A percentile compares a stretch with the other conserved stretches of the same genome.
Conservation (phyloP, 2,888 invertebrate species). For the Chymomyza procnemis region DNA sequence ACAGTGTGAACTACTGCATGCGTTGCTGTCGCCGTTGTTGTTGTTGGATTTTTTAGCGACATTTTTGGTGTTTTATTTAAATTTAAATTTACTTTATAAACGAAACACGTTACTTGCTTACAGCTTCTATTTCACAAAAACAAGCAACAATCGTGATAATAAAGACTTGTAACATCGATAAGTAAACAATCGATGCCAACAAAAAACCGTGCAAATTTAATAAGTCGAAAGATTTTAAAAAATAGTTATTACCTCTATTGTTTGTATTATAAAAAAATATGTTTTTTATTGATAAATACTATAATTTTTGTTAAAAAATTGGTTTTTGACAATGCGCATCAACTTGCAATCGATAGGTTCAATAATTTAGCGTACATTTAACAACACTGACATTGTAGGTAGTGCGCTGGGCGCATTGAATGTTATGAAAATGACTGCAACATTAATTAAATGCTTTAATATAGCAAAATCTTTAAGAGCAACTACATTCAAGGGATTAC, state of each 20-base stretch:
- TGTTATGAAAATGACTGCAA: constrained; percentile 44
- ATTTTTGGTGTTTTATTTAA: constrained; percentile 24
- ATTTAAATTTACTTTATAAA: neutral
- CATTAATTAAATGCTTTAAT: constrained; percentile 67
- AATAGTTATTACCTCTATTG: neutral
- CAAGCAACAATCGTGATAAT: neutral
- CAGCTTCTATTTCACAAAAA: neutral
- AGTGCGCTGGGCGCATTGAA: neutral
- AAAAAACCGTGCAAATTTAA: neutral
- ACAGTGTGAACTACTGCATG: constrained; percentile 58
- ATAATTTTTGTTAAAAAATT: neutral
- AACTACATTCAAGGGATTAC: constrained; percentile 37
- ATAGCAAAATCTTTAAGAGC: constrained; percentile 49
- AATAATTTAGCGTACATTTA: neutral
- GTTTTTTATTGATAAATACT: neutral
- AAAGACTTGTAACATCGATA: neutral
- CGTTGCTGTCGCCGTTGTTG: constrained; percentile 46
- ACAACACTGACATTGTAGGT: neutral
- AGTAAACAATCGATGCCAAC: neutral
- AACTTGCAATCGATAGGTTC: neutral
- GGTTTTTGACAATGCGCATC: neutral
- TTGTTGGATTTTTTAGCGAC: constrained; percentile 49
- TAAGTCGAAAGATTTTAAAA: neutral
- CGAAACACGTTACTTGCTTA: neutral
- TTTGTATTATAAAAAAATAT: neutral